A percentile compares a stretch with the other conserved stretches of the same genome.
Conservation (phyloP, 2,888 invertebrate genomes). For the Pyrocoelia pectoralis region DNA sequence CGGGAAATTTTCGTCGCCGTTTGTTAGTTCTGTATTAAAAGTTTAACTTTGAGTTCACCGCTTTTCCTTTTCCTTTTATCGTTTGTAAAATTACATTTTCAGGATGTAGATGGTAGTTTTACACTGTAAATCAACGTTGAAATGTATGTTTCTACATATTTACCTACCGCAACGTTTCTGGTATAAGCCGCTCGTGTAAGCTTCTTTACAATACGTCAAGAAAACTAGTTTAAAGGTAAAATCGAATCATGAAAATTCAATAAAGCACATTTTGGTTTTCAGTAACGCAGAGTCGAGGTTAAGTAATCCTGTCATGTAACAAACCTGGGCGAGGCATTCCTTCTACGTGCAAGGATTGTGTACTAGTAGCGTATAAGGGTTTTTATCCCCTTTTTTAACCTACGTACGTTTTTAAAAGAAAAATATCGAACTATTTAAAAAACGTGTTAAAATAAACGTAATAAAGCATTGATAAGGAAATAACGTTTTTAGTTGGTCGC, state of each 20-base stretch:
- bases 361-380: not conserved
- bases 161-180: slow-evolving; percentile 5
- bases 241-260: slow-evolving; percentile 21
- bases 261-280: slow-evolving; percentile 22
- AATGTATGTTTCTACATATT: not conserved
- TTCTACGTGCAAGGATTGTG: slow-evolving; percentile 15
- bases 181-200: not conserved
- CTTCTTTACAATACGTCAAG: not conserved
- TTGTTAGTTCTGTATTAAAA: slow-evolving; percentile 31
- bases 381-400: not conserved
- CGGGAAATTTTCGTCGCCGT: slow-evolving; percentile 31
- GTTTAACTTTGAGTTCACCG: slow-evolving; percentile 25
- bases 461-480: not conserved
- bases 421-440: not conserved
- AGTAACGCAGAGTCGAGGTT: slow-evolving; percentile 19
- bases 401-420: not conserved
- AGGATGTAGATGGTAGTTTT: slow-evolving; percentile 2
- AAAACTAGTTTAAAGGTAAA: slow-evolving; percentile 20
- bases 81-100: slow-evolving; percentile 18
- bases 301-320: slow-evolving; percentile 21
- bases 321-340: slow-evolving; percentile 28
- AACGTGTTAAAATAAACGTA: not conserved
- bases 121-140: slow-evolving; percentile 5
- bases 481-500: slow-evolving; percentile 12
- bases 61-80: slow-evolving; percentile 16